phyloP scores from a whole-genome alignment of 2,797 vertebrate genomes.

The Scolopax rusticola region DNA sequence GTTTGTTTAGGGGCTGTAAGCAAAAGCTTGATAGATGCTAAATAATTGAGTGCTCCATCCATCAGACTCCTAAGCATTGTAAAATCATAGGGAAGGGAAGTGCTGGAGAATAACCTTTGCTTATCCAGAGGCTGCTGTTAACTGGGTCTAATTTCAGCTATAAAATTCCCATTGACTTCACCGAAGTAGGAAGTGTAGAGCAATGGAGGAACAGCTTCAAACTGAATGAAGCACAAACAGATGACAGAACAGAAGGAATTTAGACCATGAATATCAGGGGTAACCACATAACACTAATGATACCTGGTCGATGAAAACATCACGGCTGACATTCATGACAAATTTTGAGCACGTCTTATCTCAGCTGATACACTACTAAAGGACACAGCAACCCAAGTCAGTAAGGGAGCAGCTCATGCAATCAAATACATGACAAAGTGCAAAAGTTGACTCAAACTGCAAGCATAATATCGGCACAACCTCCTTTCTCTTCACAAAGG shows the following conservation, averaged over 20 bases:
- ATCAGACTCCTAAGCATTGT: neutral
- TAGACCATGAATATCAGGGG: neutral
- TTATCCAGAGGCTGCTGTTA: neutral
- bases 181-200: neutral
- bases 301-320: neutral
- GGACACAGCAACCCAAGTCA: neutral
- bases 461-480: neutral
- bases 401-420: neutral
- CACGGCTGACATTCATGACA: neutral
- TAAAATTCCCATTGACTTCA: neutral
- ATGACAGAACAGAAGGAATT: neutral
- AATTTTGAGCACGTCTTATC: neutral
- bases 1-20: constrained; percentile 30
- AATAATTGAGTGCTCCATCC: constrained; percentile 24
- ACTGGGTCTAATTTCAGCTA: neutral
- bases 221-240: neutral
- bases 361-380: neutral
- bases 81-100: neutral
- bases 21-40: constrained; percentile 22
- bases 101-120: neutral
- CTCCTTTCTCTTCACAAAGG: constrained; percentile 13
- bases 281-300: neutral
- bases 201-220: neutral
- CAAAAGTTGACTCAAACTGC: neutral
- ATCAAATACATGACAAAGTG: neutral